Base-by-base conservation (phyloP, 2,888 invertebrate species). In the Cabera pusaria region DNA sequence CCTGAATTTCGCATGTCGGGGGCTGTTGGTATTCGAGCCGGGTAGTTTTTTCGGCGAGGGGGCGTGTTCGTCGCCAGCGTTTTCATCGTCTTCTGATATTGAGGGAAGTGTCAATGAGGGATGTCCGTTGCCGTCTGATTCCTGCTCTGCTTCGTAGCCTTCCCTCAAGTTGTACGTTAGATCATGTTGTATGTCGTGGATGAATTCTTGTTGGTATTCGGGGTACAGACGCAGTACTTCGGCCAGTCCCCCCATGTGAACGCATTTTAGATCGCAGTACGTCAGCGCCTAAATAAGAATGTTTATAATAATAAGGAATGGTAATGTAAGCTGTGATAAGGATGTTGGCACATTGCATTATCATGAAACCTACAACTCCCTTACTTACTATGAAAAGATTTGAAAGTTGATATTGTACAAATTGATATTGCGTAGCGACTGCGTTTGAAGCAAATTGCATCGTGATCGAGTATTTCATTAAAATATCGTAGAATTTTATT, bases 71-170 rank as follows among this genome's bases (percentile, higher is more conserved):
- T 96, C 96, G 17, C 95, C 94, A 11, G 93, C 93, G 61, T 96
- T 96, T 75, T 97, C 98, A 66, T 98, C 98, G 56, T 98, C 98
- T 78, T 98, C 98, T 41, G 97, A 97, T 70, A 98, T 98, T 18
- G 97, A 97, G 1, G 98, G 98, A 23, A 97, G 81, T 0, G 96
- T 96, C 49, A 97, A 82, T 1, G 96, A 94, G 1, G 96, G 95
- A 32, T 93, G 91, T 5, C 95, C 95, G 56, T 94, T 94, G 40
- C 92, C 92, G 42, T 95, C 95, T 0, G 93, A 93, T 64, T 94
- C 94, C 72, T 92, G 91, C 88, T 96, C 97, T 6, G 95, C 95
- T 69, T 97, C 97, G 69, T 97, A 97, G 2, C 97, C 97, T 73
- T 98, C 98, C 25, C 98, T 90, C 29, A 98, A 90, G 79, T 98